Conservation (phyloP, 30 jellyfish, hydroid and myxozoan species). For the Calvadosia cruxmelitensis region DNA sequence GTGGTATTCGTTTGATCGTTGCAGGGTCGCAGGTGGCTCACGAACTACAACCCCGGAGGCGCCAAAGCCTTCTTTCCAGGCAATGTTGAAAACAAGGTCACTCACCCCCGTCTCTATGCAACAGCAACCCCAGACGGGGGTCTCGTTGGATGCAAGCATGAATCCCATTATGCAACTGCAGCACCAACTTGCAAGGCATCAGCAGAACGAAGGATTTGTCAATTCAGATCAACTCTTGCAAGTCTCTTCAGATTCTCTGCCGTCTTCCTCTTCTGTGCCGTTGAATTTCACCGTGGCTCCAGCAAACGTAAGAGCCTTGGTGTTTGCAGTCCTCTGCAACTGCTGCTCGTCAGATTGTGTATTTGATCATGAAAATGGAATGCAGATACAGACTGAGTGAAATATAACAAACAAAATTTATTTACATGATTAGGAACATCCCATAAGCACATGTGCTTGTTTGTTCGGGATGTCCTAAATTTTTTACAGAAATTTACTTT, state of each 20-base stretch:
- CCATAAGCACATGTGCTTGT: too few species aligned
- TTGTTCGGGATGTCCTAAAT: too few species aligned
- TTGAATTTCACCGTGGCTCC: background rate
- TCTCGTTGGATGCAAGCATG: background rate
- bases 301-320: background rate
- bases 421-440: too few species aligned
- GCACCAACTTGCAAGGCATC: background rate
- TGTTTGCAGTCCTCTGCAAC: background rate
- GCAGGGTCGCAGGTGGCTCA: background rate
- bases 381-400: too few species aligned
- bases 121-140: constrained; percentile 1
- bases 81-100: background rate
- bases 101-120: background rate
- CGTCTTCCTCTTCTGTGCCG: background rate
- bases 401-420: too few species aligned
- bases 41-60: background rate
- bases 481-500: too few species aligned
- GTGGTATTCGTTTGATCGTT: too few species aligned
- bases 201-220: background rate
- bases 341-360: too few species aligned
- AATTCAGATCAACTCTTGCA: background rate
- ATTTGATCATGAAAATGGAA: too few species aligned
- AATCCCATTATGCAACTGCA: background rate
- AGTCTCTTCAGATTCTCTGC: background rate
- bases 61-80: background rate